A percentile compares a stretch with the other conserved stretches of the same genome.
These are phyloP conservation scores for Habropoda laboriosa DNA, from an alignment of 1,140 invertebrate species.

Conservation along the genomic window DNA sequence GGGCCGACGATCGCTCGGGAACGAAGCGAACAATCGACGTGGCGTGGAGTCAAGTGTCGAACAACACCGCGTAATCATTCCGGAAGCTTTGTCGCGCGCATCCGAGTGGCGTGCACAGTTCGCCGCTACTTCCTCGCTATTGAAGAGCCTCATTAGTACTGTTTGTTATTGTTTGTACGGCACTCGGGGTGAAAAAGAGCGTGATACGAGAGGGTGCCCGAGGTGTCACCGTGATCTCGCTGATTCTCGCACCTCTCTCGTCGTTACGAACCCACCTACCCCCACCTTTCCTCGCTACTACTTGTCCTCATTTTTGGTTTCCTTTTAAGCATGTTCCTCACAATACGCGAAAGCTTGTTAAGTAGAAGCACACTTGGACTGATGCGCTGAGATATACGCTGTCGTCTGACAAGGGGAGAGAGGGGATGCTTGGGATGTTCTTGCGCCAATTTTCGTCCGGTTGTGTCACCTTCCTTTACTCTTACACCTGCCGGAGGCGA, in stretches of 20 bases:
- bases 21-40: slow-evolving; percentile 39
- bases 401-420: slow-evolving; percentile 22
- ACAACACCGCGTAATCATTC: slow-evolving; percentile 60
- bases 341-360: slow-evolving; percentile 82
- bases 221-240: slow-evolving; percentile 80
- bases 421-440: background rate
- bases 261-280: slow-evolving; percentile 47
- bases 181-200: slow-evolving; percentile 73
- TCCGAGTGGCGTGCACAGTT: slow-evolving; percentile 54
- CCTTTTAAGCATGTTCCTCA: slow-evolving; percentile 80
- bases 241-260: slow-evolving; percentile 77
- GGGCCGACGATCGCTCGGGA: slow-evolving; percentile 38
- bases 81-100: slow-evolving; percentile 58
- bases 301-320: slow-evolving; percentile 82
- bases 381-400: slow-evolving; percentile 65
- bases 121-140: slow-evolving; percentile 64
- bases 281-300: slow-evolving; percentile 46
- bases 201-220: slow-evolving; percentile 78
- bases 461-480: background rate
- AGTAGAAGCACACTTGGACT: slow-evolving; percentile 78
- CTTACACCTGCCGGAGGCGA: too few species aligned
- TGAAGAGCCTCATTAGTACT: slow-evolving; percentile 81
- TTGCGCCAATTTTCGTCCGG: slow-evolving; percentile 36
- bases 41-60: slow-evolving; percentile 55
- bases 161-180: slow-evolving; percentile 80